A percentile compares a stretch with the other conserved stretches of the same genome.
Evolutionary conservation across 1,140 invertebrate species (phyloP).

Genomic region (Trypoxylus dichotomus): DNA sequence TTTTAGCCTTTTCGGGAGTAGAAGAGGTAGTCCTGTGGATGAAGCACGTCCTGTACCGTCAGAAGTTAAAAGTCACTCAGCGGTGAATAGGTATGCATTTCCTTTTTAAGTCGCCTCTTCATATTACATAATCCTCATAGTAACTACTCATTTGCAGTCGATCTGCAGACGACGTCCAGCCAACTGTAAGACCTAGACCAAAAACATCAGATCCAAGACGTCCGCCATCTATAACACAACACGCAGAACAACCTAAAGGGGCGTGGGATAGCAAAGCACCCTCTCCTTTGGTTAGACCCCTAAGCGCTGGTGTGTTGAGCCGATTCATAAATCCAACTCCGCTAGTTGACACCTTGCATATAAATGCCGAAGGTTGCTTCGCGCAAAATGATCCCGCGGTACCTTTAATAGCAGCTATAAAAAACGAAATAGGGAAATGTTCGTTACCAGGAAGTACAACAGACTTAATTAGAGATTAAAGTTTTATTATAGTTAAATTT

Average conservation of each 20-base stretch:
- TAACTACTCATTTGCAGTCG: constrained; percentile 22
- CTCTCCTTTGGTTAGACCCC: constrained; percentile 53
- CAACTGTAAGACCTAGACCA: constrained; percentile 46
- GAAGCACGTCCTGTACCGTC: constrained; percentile 37
- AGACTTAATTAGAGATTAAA: constrained; percentile 37
- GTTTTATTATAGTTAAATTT: background rate
- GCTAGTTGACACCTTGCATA: constrained; percentile 55
- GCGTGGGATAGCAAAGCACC: constrained; percentile 57
- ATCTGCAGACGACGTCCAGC: constrained; percentile 34
- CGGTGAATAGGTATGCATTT: constrained; percentile 56
- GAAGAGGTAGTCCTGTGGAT: constrained; percentile 55
- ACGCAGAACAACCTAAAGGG: constrained; percentile 42
- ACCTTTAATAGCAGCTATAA: constrained; percentile 66
- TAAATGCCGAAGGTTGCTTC: constrained; percentile 57
- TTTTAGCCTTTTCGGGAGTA: constrained; percentile 64
- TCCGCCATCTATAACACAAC: constrained; percentile 37
- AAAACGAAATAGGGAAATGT: constrained; percentile 62
- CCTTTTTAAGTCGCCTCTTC: background rate
- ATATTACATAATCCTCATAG: background rate
- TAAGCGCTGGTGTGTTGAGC: constrained; percentile 56
- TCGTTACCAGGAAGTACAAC: constrained; percentile 49
- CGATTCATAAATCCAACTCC: constrained; percentile 61
- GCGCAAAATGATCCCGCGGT: constrained; percentile 62
- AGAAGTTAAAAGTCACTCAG: constrained; percentile 56
- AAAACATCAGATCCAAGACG: constrained; percentile 52